Evolutionary conservation across 2,797 vertebrate species (phyloP), one percentile per base, ranked within the genome.

Genomic region (Acanthurus lineatus): DNA sequence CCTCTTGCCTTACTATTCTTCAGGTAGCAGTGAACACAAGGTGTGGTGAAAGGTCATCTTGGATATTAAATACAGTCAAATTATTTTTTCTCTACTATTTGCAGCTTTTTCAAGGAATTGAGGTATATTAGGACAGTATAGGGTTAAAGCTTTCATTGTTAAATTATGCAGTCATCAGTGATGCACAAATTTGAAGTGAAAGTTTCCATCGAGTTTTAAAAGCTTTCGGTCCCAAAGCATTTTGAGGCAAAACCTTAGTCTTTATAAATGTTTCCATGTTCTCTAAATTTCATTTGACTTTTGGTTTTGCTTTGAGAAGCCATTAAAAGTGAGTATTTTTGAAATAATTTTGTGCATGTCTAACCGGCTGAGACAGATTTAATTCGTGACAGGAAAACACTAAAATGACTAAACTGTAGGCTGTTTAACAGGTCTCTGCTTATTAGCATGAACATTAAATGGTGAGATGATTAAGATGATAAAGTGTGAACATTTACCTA

Each of bases 81-180:
- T 83, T 91, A 79, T 88, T 90, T 94, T 91, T 93, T 90, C 9
- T 42, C 58, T 22, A 2, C 28, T 78, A 35, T 83, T 89, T 59
- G 91, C 88, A 85, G 82, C 90, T 88, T 91, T 89, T 86, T 82
- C 45, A 78, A 93, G 92, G 90, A 94, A 90, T 83, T 86, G n/a
- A 87, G 42, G 20, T 90, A 88, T 95, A 95, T 86, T 83, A 14
- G 15, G 16, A 40, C 22, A 19, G 47, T 69, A 62, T 57, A 71
- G 73, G 86, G 95, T 95, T 95, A 93, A 95, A 94, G 92, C 89
- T 92, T 90, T 89, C 86, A 91, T 94, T 94, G 91, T 95, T 92
- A 95, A 94, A 96, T 96, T 93, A 89, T 91, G 85, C 83, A 10
- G 83, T 92, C 94, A 92, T 96, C 94, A 95, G 93, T 95, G 95